Evolutionary conservation across 1,140 invertebrate genomes (phyloP).

Genomic region (Sitobion miscanthi): DNA sequence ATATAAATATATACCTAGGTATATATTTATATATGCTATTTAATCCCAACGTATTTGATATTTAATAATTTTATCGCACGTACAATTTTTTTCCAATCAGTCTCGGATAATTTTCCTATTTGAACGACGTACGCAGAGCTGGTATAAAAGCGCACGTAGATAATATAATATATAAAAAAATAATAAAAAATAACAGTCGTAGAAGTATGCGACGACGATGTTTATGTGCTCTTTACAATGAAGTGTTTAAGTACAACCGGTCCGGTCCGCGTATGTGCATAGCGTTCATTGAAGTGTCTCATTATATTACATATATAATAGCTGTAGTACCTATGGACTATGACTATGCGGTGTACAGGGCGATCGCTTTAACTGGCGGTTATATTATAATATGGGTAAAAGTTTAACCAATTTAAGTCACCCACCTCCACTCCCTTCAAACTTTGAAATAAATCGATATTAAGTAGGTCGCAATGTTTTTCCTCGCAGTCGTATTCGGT

Average conservation of each 20-base stretch:
- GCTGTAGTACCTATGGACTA: background rate
- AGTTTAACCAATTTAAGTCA: background rate
- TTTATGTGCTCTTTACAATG: slow-evolving; percentile 12
- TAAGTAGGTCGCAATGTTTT: background rate
- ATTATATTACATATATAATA: slow-evolving; percentile 2
- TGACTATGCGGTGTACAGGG: background rate
- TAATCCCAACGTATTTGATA: background rate
- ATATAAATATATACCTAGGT: too few relatives aligned
- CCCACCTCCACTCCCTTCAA: too few relatives aligned
- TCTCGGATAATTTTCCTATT: background rate
- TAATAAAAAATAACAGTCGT: background rate
- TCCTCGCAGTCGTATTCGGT: background rate
- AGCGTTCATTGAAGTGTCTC: slow-evolving; percentile 18
- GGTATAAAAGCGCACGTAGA: background rate
- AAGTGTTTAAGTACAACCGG: slow-evolving; percentile 32
- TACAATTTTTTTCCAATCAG: background rate
- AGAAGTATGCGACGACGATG: background rate
- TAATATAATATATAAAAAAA: background rate
- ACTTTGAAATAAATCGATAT: background rate
- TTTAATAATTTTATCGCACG: background rate
- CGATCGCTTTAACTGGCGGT: background rate
- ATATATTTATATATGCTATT: background rate
- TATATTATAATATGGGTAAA: too few relatives aligned
- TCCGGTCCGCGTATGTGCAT: background rate
- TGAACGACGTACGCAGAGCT: background rate